Base-by-base conservation (phyloP, 2,797 vertebrate genomes). In the Rousettus madagascariensis region DNA sequence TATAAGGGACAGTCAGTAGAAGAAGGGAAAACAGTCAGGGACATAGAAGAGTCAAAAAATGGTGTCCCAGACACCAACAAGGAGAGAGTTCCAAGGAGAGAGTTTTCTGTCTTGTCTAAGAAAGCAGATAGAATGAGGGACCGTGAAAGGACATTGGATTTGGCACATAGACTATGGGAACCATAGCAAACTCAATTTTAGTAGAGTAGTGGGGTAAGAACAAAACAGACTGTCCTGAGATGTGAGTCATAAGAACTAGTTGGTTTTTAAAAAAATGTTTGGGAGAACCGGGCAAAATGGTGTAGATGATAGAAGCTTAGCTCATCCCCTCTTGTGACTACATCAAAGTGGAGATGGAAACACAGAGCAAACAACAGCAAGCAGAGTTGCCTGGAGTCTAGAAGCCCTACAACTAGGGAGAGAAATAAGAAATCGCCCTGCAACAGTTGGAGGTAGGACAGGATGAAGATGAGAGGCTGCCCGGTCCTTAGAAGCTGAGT, bases 121-220 rank as follows among this genome's bases (percentile, higher is more conserved):
- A 43, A 51, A 85, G 46, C 80, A 55, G 38, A 33, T n/a, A 13
- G 59, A 38, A 26, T 30, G 75, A 91, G 71, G 33, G 26, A 33
- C 63, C 65, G 30, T 30, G 85, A 43, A n/a, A 65, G 30, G 28
- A 33, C 20, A 1, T 51, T 28, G 88, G 53, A 33, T n/a, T 63
- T n/a, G n/a, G 9, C 55, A 36, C 0, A 0, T 17, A 22, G 51
- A 49, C 74, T 66, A n/a, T 0, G 30, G 30, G 43, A 15, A 8
- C 41, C 6, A 3, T 49, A 2, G 26, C 28, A 22, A 82, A 33
- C 6, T 12, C 2, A 10, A 33, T 22, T 26, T 38, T 71, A 79
- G 53, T 57, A 61, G n/a, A 43, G 53, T 26, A 20, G 19, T 16
- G 2, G 8, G 43, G 33, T 46, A 59, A 61, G 36, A n/a, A 59